phyloP scores from a whole-genome alignment of 2,888 invertebrate genomes.

The Oscheius sp. region DNA sequence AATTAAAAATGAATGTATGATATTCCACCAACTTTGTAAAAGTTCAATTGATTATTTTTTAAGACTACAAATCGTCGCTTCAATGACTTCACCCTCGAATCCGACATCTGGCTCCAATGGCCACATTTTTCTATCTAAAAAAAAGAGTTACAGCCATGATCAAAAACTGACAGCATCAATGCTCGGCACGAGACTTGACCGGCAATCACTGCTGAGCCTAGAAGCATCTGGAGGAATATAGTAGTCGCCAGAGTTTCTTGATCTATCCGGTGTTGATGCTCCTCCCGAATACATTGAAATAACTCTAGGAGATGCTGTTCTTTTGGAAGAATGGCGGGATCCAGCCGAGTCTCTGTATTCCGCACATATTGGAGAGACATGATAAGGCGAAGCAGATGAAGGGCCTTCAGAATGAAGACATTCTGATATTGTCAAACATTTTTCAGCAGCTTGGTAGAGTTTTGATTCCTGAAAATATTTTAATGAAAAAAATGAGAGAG shows the following conservation, averaged over 20 bases:
- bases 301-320: constrained; percentile 25
- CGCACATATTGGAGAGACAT: constrained; percentile 41
- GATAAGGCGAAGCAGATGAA: constrained; percentile 45
- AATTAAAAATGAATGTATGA: background rate
- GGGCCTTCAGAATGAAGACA: constrained; percentile 33
- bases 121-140: constrained; percentile 83
- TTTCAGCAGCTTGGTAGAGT: constrained; percentile 64
- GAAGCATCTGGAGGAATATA: constrained; percentile 39
- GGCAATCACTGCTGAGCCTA: constrained; percentile 12
- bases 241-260: constrained; percentile 32
- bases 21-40: constrained; percentile 88
- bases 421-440: constrained; percentile 57
- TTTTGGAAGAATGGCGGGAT: constrained; percentile 7
- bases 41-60: constrained; percentile 89
- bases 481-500: background rate
- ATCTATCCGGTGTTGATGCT: constrained; percentile 20
- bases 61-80: constrained; percentile 94
- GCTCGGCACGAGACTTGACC: constrained; percentile 19
- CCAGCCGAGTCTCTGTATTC: constrained; percentile 8
- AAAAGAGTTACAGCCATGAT: background rate
- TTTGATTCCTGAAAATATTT: constrained; percentile 53
- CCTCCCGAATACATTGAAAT: constrained; percentile 21
- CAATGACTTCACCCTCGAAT: constrained; percentile 92
- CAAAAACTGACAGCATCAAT: constrained; percentile 14
- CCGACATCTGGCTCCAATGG: constrained; percentile 89